Conservation (phyloP, 2,113 vertebrate genomes). For the Campylomormyrus tamandua region DNA sequence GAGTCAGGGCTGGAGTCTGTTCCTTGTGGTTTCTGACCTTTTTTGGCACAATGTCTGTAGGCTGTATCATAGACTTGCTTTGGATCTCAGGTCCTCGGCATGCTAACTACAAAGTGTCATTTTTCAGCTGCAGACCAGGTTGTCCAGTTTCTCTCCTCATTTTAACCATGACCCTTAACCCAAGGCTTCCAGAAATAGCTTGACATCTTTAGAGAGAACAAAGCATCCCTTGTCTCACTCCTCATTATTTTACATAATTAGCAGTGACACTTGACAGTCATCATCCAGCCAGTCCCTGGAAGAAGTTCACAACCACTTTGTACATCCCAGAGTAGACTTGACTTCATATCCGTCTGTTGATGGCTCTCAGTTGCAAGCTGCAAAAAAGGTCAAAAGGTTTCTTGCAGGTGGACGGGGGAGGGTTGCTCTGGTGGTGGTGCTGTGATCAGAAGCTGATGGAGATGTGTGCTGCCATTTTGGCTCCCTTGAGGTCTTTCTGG, state of each 20-base stretch:
- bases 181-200: background rate
- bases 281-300: background rate
- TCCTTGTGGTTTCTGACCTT: slow-evolving; percentile 41
- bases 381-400: slow-evolving; percentile 32
- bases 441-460: background rate
- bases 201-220: background rate
- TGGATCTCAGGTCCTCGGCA: background rate
- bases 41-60: slow-evolving; percentile 22
- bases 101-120: background rate
- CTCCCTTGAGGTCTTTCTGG: background rate
- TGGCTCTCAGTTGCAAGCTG: background rate
- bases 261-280: background rate
- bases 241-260: background rate
- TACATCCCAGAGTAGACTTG: background rate
- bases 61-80: background rate
- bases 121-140: background rate
- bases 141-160: background rate
- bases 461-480: background rate
- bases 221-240: background rate
- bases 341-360: background rate
- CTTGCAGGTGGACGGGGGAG: background rate
- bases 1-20: slow-evolving; percentile 9
- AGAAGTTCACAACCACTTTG: background rate
- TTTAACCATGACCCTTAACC: background rate
- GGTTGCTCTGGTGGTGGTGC: slow-evolving; percentile 10